phyloP scores from a whole-genome alignment of 2,888 invertebrate species.

The Ethmia dodecea region DNA sequence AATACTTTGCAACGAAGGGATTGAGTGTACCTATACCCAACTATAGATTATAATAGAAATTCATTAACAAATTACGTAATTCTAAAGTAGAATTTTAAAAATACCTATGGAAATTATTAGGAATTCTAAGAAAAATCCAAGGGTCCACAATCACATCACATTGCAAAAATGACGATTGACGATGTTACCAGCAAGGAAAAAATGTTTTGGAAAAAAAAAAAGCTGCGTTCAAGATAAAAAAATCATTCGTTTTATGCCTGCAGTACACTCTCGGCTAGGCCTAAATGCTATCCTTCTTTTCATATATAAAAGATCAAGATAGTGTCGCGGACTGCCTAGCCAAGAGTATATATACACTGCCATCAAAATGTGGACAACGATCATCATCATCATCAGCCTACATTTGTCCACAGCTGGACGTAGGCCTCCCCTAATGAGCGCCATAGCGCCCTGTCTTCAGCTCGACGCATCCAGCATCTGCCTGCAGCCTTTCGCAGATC shows the following conservation, averaged over 20 bases:
- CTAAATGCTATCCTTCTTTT: no score
- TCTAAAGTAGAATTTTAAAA: conserved; percentile 43
- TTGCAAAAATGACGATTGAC: conserved; percentile 68
- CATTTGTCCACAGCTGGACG: no score
- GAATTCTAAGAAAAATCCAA: conserved; percentile 44
- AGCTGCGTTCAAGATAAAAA: conserved; percentile 9
- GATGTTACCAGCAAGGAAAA: conserved; percentile 27
- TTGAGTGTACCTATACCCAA: conserved; percentile 32
- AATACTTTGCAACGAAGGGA: conserved; percentile 39
- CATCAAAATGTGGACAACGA: no score
- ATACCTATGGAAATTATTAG: conserved; percentile 41
- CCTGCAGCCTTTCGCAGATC: no score
- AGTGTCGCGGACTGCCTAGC: no score
- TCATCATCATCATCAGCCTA: no score
- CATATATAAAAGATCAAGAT: no score
- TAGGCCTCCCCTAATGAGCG: no score
- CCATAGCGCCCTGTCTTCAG: no score
- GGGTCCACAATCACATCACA: conserved; percentile 69
- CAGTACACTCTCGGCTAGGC: no score
- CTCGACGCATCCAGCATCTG: no score
- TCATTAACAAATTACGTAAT: conserved; percentile 32
- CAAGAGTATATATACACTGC: no score
- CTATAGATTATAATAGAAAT: conserved; percentile 29
- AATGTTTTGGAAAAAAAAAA: conserved; percentile 2
- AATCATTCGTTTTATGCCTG: not conserved